Percentiles rank a stretch among this genome's conserved stretches.
phyloP scores from a whole-genome alignment of 2,797 vertebrate genomes.

The Scolopax rusticola region DNA sequence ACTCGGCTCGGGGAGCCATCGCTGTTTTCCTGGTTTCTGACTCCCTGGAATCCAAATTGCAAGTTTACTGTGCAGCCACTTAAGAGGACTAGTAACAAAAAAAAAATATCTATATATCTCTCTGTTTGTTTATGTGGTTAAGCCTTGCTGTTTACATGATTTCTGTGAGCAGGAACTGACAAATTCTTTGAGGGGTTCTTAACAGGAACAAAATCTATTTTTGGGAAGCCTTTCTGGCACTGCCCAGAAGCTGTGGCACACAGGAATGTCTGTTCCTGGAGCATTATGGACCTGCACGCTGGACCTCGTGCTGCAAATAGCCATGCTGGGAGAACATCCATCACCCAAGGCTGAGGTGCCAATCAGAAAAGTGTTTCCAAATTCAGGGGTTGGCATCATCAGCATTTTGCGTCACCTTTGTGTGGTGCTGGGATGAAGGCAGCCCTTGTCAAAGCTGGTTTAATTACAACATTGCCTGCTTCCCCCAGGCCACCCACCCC shows the following conservation, averaged over 20 bases:
- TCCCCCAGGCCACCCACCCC: neutral
- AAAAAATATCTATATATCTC: neutral
- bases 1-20: fast-evolving
- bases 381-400: neutral
- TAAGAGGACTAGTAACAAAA: neutral
- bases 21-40: neutral
- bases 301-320: neutral
- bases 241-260: neutral
- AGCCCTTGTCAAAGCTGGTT: neutral
- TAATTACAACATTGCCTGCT: neutral
- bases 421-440: neutral
- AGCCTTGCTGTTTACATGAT: neutral
- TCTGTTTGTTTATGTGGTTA: neutral
- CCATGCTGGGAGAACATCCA: neutral
- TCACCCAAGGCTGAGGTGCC: neutral
- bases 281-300: neutral
- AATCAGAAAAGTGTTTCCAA: neutral
- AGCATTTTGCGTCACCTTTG: neutral
- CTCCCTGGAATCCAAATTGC: neutral
- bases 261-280: neutral
- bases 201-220: neutral
- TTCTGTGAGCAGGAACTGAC: neutral
- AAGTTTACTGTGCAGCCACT: neutral
- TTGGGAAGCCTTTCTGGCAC: neutral
- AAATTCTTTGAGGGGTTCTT: slow-evolving; percentile 2